Percentiles rank a stretch among this genome's conserved stretches.
Conservation (phyloP, 2,888 invertebrate genomes). For the Zelleria hepariella region DNA sequence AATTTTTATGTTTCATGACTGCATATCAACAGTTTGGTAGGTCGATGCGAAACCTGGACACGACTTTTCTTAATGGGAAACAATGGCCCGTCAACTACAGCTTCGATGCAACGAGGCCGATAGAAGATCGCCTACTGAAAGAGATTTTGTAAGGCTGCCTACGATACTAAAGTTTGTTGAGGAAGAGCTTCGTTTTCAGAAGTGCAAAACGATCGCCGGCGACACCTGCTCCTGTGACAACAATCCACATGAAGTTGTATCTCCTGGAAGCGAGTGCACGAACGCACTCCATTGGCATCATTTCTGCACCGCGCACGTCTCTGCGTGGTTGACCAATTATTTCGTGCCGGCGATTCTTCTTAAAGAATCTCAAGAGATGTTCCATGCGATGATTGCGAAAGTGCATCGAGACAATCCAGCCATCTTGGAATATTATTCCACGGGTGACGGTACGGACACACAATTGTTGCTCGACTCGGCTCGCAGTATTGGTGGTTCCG, state of each 20-base stretch:
- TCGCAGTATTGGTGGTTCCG: background rate
- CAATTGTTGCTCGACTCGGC: slow-evolving; percentile 1
- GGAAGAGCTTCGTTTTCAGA: slow-evolving; percentile 4
- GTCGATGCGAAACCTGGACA: slow-evolving; percentile 5
- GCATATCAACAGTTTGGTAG: slow-evolving; percentile 4
- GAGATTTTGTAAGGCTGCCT: slow-evolving; percentile 8
- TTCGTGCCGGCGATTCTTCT: slow-evolving; percentile 7
- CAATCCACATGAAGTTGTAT: slow-evolving; percentile 6
- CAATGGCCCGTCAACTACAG: slow-evolving; percentile 4
- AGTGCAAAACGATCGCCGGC: slow-evolving; percentile 6
- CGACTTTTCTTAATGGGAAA: slow-evolving; percentile 7
- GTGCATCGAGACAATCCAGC: slow-evolving; percentile 4
- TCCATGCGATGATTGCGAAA: slow-evolving; percentile 4
- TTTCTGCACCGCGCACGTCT: slow-evolving; percentile 8
- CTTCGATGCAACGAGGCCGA: slow-evolving; percentile 8
- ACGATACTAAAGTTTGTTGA: slow-evolving; percentile 8
- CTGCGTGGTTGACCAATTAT: slow-evolving; percentile 6
- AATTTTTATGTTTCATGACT: slow-evolving; percentile 3
- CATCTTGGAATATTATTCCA: slow-evolving; percentile 8
- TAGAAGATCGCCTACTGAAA: slow-evolving; percentile 9
- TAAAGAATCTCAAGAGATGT: slow-evolving; percentile 6
- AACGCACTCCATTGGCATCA: slow-evolving; percentile 7
- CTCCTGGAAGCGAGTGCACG: slow-evolving; percentile 8
- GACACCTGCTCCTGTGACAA: slow-evolving; percentile 10
- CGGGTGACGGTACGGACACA: slow-evolving; percentile 9